phyloP scores from a whole-genome alignment of 1,140 invertebrate genomes.

The Drosophila novamexicana region DNA sequence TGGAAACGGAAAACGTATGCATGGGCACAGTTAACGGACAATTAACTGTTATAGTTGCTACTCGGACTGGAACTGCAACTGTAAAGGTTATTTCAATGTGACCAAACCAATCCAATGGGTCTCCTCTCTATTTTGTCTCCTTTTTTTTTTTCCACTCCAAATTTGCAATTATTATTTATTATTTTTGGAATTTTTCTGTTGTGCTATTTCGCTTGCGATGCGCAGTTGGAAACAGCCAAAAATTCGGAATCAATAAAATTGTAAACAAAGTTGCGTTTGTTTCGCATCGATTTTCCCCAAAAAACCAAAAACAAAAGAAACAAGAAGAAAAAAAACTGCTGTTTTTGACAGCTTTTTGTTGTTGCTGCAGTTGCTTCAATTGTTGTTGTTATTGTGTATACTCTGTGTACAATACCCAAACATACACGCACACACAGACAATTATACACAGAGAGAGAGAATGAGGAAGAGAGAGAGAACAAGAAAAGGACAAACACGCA shows the following conservation, averaged over 20 bases:
- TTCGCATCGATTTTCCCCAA: conserved; percentile 76
- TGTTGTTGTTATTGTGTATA: conserved; percentile 69
- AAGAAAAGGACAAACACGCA: conserved; percentile 26
- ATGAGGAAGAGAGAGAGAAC: conserved; percentile 1
- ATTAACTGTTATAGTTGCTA: not conserved
- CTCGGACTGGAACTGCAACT: not conserved
- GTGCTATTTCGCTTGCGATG: not conserved
- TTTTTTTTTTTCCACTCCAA: not conserved
- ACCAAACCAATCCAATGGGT: not conserved
- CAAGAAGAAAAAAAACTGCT: conserved; percentile 1
- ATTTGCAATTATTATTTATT: conserved; percentile 8
- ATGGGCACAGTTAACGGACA: not conserved
- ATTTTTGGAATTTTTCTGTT: conserved; percentile 4
- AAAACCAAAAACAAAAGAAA: conserved; percentile 21
- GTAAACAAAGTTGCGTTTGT: conserved; percentile 67
- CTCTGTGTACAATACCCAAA: conserved; percentile 44
- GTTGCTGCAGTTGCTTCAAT: conserved; percentile 53
- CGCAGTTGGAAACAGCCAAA: conserved; percentile 14
- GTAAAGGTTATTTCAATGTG: conserved; percentile 49
- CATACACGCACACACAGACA: conserved; percentile 25
- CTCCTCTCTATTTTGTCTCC: not conserved
- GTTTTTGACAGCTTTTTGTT: conserved; percentile 39
- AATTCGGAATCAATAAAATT: conserved; percentile 69
- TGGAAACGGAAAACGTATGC: conserved; percentile 9
- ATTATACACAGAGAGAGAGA: conserved; percentile 1